These are phyloP conservation scores for Conus betulinus DNA, from an alignment of 1,140 invertebrate genomes.

Conservation along the genomic window DNA sequence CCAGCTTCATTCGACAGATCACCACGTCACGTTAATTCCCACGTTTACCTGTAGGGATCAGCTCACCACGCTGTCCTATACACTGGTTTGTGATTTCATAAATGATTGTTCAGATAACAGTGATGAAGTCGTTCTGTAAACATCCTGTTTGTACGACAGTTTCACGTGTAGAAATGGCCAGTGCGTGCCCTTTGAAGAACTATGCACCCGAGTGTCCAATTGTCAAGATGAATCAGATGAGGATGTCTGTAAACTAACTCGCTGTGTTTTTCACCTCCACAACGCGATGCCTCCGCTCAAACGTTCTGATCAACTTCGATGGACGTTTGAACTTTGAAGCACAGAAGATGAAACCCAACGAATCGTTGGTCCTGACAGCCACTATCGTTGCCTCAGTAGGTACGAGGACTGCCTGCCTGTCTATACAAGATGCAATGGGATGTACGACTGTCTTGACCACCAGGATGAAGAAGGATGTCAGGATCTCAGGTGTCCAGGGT, in stretches of 20 bases:
- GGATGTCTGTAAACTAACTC: neutral
- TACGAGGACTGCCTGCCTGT: neutral
- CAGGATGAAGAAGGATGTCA: constrained; percentile 21
- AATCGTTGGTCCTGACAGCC: neutral
- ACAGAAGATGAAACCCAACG: no score
- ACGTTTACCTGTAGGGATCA: neutral
- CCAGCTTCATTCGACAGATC: neutral
- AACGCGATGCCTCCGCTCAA: neutral
- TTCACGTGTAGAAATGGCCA: constrained; percentile 11
- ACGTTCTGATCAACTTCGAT: neutral
- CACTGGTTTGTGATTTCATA: neutral
- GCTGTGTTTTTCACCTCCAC: neutral
- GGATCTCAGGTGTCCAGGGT: constrained; percentile 35
- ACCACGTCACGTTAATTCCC: neutral
- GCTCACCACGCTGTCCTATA: neutral
- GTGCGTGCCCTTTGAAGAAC: neutral
- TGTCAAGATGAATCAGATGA: constrained; percentile 14
- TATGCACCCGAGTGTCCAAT: neutral
- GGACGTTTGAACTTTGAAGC: neutral
- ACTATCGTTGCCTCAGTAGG: neutral
- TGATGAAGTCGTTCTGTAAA: neutral
- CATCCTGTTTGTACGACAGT: neutral
- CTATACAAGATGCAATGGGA: constrained; percentile 16
- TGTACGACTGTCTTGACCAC: constrained; percentile 16
- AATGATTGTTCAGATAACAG: neutral